phyloP scores from a whole-genome alignment of 2,888 invertebrate species.

The Maniola hyperantus region DNA sequence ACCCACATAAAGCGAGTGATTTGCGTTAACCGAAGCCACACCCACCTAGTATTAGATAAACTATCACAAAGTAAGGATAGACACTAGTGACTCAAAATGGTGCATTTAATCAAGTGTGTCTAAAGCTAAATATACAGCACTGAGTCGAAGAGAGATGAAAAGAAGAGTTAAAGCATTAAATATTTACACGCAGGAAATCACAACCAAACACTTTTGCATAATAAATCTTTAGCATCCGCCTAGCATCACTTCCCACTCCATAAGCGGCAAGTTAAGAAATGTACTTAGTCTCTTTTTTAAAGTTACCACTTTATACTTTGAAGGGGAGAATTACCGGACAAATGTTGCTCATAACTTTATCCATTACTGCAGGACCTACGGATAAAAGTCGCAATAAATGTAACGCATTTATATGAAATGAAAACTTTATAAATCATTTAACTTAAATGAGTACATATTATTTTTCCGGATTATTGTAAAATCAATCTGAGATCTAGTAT shows the following conservation, averaged over 20 bases:
- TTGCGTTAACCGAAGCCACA: no score
- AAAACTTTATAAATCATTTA: not conserved
- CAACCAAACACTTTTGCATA: not conserved
- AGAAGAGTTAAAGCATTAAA: not conserved
- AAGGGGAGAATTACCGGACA: conserved; percentile 41
- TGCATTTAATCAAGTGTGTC: no score
- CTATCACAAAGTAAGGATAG: no score
- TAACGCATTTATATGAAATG: conserved; percentile 11
- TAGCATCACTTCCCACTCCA: not conserved
- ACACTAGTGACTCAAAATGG: no score
- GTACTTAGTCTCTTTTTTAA: conserved; percentile 25
- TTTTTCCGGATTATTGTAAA: not conserved
- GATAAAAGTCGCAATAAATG: conserved; percentile 27
- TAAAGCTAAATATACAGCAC: no score
- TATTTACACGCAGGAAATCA: not conserved
- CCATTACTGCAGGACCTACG: conserved; percentile 33
- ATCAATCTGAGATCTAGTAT: not conserved
- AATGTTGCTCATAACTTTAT: conserved; percentile 38
- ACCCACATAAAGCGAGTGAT: no score
- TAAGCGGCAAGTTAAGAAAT: not conserved
- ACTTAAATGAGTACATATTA: not conserved
- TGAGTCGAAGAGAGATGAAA: no score
- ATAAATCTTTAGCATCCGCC: not conserved
- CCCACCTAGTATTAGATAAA: no score
- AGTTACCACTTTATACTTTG: conserved; percentile 47